Conservation (phyloP, 2,888 invertebrate species). For the Drosophila paramelanica region DNA sequence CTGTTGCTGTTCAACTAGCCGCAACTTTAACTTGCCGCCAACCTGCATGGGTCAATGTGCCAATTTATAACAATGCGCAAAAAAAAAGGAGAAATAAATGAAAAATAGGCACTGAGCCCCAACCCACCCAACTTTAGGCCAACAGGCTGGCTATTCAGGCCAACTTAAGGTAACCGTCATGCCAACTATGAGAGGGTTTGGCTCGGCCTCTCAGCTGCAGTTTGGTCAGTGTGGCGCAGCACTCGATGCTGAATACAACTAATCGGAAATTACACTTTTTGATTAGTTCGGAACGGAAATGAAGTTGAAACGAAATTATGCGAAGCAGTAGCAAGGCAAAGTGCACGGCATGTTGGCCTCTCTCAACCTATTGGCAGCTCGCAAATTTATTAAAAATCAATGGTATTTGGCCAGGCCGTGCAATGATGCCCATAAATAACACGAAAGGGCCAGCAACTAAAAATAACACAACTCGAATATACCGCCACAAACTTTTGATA, state of each 20-base stretch:
- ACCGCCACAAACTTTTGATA: background rate
- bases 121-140: constrained; percentile 17
- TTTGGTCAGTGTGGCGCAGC: constrained; percentile 41
- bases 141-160: constrained; percentile 35
- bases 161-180: constrained; percentile 53
- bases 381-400: constrained; percentile 79
- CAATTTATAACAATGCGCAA: constrained; percentile 72
- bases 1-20: constrained; percentile 37
- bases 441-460: constrained; percentile 22
- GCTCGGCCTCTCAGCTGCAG: constrained; percentile 28
- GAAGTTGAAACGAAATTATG: constrained; percentile 85
- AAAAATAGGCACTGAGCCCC: constrained; percentile 33
- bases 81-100: constrained; percentile 14
- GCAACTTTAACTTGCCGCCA: constrained; percentile 45
- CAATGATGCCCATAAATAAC: constrained; percentile 69
- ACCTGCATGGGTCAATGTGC: constrained; percentile 73
- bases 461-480: constrained; percentile 8
- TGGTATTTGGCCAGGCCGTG: constrained; percentile 35
- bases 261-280: constrained; percentile 85
- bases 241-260: constrained; percentile 79
- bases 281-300: constrained; percentile 85
- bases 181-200: constrained; percentile 46
- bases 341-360: constrained; percentile 36
- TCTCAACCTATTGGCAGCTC: constrained; percentile 47
- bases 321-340: constrained; percentile 52